Evolutionary conservation across 2,797 vertebrate genomes (phyloP), one percentile per base, ranked within the genome.

Genomic region (Lepidocolaptes lacrymiger): DNA sequence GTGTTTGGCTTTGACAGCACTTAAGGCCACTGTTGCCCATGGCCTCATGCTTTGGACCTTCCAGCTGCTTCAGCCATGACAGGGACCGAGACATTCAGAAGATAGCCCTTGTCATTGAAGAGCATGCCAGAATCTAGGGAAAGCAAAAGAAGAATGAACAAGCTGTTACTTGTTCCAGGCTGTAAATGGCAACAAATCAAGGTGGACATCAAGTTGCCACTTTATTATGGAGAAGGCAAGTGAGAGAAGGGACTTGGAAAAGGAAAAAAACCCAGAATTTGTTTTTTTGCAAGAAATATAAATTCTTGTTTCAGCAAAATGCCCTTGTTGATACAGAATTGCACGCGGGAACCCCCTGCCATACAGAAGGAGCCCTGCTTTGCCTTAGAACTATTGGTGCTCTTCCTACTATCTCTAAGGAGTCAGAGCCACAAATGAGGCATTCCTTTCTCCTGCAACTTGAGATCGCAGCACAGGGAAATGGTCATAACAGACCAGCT

Each of bases 251-350:
- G 49, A 41, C 10, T 14, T 16, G 32, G 30, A 73, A 52, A 63
- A 73, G 34, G 37, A 76, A 52, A 63, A 72, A 91, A 28, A 91
- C 56, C 0, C 2, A 54, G 34, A 61, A 43, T 5, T 26, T 20
- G 10, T 1, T 2, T 76, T 72, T 59, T 64, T 41, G 4, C 62
- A 58, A 81, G 32, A 89, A 87, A 68, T 54, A 51, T 0, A 1
- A 37, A 51, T 28, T 39, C 6, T 12, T 58, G 43, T 66, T 92
- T 82, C 58, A 77, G 36, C 17, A 88, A 67, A 67, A 55, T 20
- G 14, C 28, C 15, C 6, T 22, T n/a, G n/a, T 37, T 64, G 34
- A n/a, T 51, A 37, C 0, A 2, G 15, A 74, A 44, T 10, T 4
- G 1, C 14, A 44, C 15, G 62, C 7, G 17, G 36, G 22, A 84